Conservation (phyloP, 2,113 vertebrate species). For the Catagonus wagneri region DNA sequence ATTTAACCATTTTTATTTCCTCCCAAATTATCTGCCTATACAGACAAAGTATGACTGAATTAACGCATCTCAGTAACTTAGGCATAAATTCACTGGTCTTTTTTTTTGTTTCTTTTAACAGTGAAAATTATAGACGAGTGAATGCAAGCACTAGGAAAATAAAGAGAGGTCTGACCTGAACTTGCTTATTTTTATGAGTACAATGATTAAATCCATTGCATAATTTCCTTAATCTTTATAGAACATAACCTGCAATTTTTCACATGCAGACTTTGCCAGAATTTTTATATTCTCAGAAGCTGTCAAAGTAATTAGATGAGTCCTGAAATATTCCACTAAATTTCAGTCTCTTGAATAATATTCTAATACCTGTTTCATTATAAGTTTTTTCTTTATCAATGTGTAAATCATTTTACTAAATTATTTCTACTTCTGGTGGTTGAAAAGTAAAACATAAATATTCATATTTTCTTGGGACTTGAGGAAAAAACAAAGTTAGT, state of each 20-base stretch:
- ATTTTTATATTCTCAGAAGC: slow-evolving; percentile 24
- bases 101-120: not conserved
- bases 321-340: not conserved
- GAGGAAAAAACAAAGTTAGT: not conserved
- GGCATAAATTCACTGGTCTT: not conserved
- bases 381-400: not conserved
- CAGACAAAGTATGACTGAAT: not conserved
- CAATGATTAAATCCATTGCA: not conserved
- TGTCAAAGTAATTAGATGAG: not conserved
- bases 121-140: not conserved
- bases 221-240: slow-evolving; percentile 27
- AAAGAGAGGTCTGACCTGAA: not conserved
- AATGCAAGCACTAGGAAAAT: not conserved
- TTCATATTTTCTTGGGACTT: not conserved
- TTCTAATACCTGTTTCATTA: not conserved
- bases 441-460: slow-evolving; percentile 5
- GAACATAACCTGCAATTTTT: not conserved
- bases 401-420: not conserved
- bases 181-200: slow-evolving; percentile 12
- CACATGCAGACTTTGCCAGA: not conserved
- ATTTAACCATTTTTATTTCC: not conserved
- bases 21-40: not conserved
- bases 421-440: not conserved
- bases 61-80: not conserved
- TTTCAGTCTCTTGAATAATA: not conserved